These are phyloP conservation scores for Ceratothoa steindachneri DNA, from an alignment of 2,888 invertebrate genomes.

Conservation along the genomic window DNA sequence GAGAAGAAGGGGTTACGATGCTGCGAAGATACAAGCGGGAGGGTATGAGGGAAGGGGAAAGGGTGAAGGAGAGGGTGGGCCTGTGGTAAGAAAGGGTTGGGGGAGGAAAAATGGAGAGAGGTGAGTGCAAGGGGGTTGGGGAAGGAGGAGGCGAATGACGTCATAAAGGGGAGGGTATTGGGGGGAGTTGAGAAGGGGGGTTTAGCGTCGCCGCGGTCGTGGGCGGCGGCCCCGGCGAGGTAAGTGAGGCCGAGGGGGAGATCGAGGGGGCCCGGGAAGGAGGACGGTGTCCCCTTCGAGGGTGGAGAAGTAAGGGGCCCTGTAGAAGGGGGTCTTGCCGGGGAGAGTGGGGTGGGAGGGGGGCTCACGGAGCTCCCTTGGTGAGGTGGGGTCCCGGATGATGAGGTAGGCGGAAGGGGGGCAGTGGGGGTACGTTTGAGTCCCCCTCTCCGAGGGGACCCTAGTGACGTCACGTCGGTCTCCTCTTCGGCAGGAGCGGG, in stretches of 20 bases:
- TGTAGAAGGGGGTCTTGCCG: conserved; percentile 15
- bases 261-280: conserved; percentile 23
- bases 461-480: background rate
- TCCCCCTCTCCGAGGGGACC: background rate
- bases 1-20: conserved; percentile 14
- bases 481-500: background rate
- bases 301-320: conserved; percentile 26
- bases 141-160: conserved; percentile 42
- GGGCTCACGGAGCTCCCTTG: background rate
- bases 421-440: background rate
- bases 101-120: conserved; percentile 30
- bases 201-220: conserved; percentile 21
- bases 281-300: conserved; percentile 18
- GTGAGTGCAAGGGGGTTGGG: conserved; percentile 34
- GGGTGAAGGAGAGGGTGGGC: conserved; percentile 46
- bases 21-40: conserved; percentile 38
- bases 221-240: background rate
- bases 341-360: conserved; percentile 14
- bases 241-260: conserved; percentile 20
- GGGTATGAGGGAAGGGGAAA: conserved; percentile 40
- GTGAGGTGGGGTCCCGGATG: background rate
- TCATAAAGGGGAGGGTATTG: conserved; percentile 42
- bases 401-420: background rate
- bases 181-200: conserved; percentile 25
- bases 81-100: conserved; percentile 45